Base-by-base conservation (phyloP, 2,888 invertebrate genomes). In the Oxytorus armatus region DNA sequence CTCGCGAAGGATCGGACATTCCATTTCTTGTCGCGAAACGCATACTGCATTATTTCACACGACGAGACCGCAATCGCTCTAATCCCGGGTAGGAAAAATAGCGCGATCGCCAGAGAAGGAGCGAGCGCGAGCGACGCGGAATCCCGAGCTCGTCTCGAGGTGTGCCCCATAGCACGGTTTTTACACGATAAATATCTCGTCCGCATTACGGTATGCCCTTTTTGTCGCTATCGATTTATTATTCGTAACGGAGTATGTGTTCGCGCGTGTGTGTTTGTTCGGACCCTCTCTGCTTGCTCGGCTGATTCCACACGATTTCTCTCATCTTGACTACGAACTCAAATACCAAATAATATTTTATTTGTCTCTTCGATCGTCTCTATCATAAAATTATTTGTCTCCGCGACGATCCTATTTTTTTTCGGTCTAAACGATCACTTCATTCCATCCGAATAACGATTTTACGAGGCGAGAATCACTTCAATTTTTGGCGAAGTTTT, bases 131-230 rank as follows among this genome's bases (percentile, higher is more conserved):
- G 44, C 14, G 76, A 73, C 44, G 63, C 68, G 82, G 82, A 81
- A 84, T 84, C 65, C 39, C 65, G 63, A 75, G 75, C 82, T 73
- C 74, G 83, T 81, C 84, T 51, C 81, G 74, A 81, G 81, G 83
- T 82, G 84, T 83, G 75, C 70, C 36, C 61, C 76, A 61, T 55
- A 39, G 51, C 55, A 36, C 55, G 39, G 84, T 90, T 90, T 90
- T 89, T 90, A 86, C 86, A 72, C 85, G 86, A 90, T 89, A 90
- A 90, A 91, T 90, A 91, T 88, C 88, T 87, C 83, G 82, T 82
- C 84, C 82, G 85, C 85, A 85, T 88, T 86, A 84, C 86, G 85
- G 86, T 82, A 88, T 86, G 87, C 3, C 80, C 84, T 89, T 89
- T 89, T 89, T 88, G 75, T 33, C 77, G 49, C 61, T 66, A 65